Evolutionary conservation across 1,140 invertebrate species (phyloP), one percentile per base, ranked within the genome.

Genomic region (Asobara japonica): DNA sequence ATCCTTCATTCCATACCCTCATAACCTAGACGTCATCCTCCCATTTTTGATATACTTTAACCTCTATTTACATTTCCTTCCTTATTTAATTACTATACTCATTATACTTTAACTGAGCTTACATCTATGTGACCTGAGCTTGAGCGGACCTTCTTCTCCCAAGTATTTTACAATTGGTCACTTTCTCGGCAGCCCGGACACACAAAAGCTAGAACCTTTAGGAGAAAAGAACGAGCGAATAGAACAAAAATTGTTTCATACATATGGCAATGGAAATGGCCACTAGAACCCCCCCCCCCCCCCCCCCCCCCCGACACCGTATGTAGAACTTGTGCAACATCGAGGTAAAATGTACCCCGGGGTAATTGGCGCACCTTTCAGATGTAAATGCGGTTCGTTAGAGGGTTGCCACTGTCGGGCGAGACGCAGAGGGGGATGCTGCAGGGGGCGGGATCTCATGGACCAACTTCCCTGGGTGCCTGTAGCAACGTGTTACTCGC

Each of bases 321-420:
- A 51, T 64, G 69, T 20, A 38, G 36, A 33, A 61, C 8, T 65
- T 64, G 74, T 71, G 69, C 77, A 75, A 72, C 72, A 75, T 64
- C 78, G 79, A 80, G 80, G 81, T 82, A 80, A 83, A 83, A 83
- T 76, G 79, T 73, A 74, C 48, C 76, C 73, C 38, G 45, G 18
- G 74, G 80, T 83, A 83, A 83, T 83, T 83, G 82, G 79, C 76
- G 73, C 73, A 78, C 80, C 82, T 83, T 83, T 83, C 82, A 83
- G 78, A 83, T 83, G 82, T 83, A 83, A 83, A 83, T 83, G 80
- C 75, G 82, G 81, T 82, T 83, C 81, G 81, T 83, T 83, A 83
- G 80, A 72, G 79, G 77, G 76, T 73, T 74, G 72, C 75, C 67
- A 79, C 69, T 62, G 65, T 68, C 73, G 75, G 8, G 22, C 31